Conservation (phyloP, 2,797 vertebrate genomes). For the Psittacula derbiana region DNA sequence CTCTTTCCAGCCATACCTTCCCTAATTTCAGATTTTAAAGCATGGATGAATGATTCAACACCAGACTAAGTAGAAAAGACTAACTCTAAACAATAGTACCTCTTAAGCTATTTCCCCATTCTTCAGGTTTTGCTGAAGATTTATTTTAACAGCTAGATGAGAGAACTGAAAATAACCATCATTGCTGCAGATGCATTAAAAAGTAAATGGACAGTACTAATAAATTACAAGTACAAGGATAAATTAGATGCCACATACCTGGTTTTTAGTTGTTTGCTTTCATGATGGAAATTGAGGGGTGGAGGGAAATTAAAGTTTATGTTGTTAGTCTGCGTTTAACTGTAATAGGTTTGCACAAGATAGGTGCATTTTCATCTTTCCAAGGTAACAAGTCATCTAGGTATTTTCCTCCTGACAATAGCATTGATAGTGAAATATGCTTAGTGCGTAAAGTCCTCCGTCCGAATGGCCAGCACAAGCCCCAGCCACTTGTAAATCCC, state of each 20-base stretch:
- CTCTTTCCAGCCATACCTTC: not conserved
- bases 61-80: not conserved
- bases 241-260: conserved; percentile 42
- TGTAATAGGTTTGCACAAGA: conserved; percentile 21
- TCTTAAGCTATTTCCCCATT: not conserved
- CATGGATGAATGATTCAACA: not conserved
- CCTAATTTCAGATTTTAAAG: not conserved
- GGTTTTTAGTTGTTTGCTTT: conserved; percentile 6
- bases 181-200: conserved; percentile 15
- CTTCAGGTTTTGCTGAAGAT: conserved; percentile 11
- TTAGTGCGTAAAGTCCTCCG: not conserved
- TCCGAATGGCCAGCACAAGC: not conserved
- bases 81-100: conserved; percentile 13
- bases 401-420: not conserved
- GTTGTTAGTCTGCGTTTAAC: conserved; percentile 13
- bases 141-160: conserved; percentile 44
- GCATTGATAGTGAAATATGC: not conserved
- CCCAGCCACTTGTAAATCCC: not conserved
- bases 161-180: conserved; percentile 11
- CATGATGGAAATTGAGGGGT: not conserved
- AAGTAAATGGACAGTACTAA: conserved; percentile 46
- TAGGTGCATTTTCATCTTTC: conserved; percentile 24
- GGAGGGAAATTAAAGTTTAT: conserved; percentile 4
- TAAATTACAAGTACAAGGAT: conserved; percentile 50
- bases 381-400: conserved; percentile 23